These are phyloP conservation scores for Notiomystis cincta DNA, from an alignment of 2,113 vertebrate species.

Conservation along the genomic window DNA sequence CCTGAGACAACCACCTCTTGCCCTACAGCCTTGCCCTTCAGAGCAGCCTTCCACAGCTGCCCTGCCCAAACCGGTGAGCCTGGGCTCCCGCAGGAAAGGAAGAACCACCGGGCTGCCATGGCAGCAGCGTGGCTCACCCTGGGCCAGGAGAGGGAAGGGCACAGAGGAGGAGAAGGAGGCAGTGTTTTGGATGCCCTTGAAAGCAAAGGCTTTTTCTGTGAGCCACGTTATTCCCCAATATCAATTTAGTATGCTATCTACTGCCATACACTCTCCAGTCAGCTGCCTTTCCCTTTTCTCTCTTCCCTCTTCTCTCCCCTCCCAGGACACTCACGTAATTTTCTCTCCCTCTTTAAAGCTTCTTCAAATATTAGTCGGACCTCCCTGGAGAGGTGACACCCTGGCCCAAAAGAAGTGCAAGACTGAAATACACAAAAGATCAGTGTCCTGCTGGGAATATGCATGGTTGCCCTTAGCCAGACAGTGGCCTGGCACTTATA, in stretches of 20 bases:
- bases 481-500: neutral
- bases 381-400: neutral
- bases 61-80: neutral
- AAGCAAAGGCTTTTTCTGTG: neutral
- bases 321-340: neutral
- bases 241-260: neutral
- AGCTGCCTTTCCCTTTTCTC: neutral
- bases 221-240: neutral
- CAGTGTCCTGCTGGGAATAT: neutral
- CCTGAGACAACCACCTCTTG: neutral
- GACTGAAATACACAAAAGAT: neutral
- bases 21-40: slow-evolving; percentile 13
- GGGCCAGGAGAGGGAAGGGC: neutral
- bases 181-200: neutral
- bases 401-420: neutral
- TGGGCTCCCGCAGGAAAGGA: neutral
- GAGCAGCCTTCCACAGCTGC: neutral
- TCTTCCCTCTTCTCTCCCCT: neutral
- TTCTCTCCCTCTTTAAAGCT: neutral
- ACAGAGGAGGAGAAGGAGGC: neutral
- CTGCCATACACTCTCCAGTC: neutral
- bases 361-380: slow-evolving; percentile 21
- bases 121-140: neutral
- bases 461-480: neutral
- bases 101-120: fast-evolving